Conservation (phyloP, 2,113 vertebrate genomes). For the Entomyzon cyanotis region DNA sequence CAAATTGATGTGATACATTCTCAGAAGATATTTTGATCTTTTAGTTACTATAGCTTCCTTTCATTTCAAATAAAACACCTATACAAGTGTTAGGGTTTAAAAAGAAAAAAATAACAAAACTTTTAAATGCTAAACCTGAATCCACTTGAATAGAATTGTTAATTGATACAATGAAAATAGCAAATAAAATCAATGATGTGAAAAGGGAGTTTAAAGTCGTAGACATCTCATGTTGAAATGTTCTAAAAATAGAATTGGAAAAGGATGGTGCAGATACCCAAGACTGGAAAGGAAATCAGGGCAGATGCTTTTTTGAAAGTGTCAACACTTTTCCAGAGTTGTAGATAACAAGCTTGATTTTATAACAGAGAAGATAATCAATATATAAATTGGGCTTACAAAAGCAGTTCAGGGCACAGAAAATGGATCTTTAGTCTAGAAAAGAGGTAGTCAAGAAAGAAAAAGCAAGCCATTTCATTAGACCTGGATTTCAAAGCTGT, state of each 20-base stretch:
- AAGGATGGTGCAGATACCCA: neutral
- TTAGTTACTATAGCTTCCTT: neutral
- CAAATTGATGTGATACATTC: neutral
- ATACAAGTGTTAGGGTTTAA: neutral
- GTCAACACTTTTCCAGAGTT: neutral
- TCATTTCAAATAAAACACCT: neutral
- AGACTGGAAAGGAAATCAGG: neutral
- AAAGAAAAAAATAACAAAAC: neutral
- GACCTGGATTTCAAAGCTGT: neutral
- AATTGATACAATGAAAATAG: neutral
- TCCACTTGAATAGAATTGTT: neutral
- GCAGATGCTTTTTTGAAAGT: neutral
- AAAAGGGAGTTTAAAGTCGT: neutral
- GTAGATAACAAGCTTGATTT: conserved; percentile 19
- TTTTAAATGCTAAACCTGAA: neutral
- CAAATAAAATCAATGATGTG: neutral
- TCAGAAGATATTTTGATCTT: neutral
- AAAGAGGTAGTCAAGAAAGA: neutral
- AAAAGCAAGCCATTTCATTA: neutral
- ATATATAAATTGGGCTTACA: neutral
- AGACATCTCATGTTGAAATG: neutral
- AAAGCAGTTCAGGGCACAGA: neutral
- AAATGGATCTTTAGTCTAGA: neutral
- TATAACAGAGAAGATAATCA: neutral
- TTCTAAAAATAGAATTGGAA: neutral